phyloP scores from a whole-genome alignment of 2,113 vertebrate genomes.

The Nipponia nippon region DNA sequence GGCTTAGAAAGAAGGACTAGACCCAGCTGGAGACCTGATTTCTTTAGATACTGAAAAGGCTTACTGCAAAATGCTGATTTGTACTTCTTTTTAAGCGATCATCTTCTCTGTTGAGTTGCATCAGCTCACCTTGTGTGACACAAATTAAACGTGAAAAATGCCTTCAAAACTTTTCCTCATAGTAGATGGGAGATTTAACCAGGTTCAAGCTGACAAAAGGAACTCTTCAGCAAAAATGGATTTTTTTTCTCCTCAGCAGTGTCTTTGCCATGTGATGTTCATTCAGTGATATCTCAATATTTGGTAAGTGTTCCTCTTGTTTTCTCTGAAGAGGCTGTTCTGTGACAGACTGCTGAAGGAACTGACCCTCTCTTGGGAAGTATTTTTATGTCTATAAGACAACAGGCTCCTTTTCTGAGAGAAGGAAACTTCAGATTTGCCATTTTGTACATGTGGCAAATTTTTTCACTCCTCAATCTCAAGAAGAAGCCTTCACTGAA shows the following conservation, averaged over 20 bases:
- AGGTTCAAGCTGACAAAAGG: not conserved
- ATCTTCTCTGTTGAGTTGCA: not conserved
- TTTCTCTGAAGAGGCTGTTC: not conserved
- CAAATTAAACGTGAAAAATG: not conserved
- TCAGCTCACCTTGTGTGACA: not conserved
- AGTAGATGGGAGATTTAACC: not conserved
- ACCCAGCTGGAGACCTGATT: not conserved
- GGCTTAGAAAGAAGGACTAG: not conserved
- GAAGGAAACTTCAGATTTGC: not conserved
- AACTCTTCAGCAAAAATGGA: not conserved
- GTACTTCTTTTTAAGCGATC: not conserved
- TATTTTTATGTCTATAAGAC: not conserved
- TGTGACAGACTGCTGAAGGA: not conserved
- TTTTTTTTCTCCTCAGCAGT: not conserved
- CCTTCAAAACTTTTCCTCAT: not conserved
- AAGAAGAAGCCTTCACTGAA: not conserved
- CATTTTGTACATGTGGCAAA: not conserved
- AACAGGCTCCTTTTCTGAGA: not conserved
- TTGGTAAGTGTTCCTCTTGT: not conserved
- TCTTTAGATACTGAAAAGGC: not conserved
- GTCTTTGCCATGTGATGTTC: not conserved
- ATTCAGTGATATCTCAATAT: not conserved
- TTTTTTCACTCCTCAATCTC: not conserved
- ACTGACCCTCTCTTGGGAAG: not conserved
- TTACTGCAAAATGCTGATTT: not conserved